Conservation (phyloP, 2,888 invertebrate genomes). For the Yponomeuta malinellus region DNA sequence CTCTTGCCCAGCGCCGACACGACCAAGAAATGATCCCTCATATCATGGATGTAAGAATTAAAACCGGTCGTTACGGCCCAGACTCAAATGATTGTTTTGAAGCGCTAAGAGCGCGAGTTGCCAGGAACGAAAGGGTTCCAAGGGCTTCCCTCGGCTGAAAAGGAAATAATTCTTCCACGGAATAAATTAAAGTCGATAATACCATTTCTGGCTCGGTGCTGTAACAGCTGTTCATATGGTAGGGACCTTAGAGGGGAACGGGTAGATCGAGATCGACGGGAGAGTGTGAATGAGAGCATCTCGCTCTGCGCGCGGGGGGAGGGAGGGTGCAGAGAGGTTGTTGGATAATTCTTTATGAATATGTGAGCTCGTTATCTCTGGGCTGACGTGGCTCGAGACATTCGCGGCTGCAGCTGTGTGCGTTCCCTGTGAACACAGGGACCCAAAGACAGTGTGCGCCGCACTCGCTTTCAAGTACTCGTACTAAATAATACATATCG, state of each 20-base stretch:
- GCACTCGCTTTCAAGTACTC: slow-evolving; percentile 49
- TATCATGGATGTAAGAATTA: slow-evolving; percentile 68
- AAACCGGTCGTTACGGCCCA: slow-evolving; percentile 62
- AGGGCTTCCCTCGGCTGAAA: slow-evolving; percentile 52
- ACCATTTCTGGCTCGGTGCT: slow-evolving; percentile 48
- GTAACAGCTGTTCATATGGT: slow-evolving; percentile 50
- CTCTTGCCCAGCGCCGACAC: slow-evolving; percentile 50
- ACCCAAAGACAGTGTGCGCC: slow-evolving; percentile 34
- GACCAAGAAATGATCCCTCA: slow-evolving; percentile 60
- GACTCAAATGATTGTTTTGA: slow-evolving; percentile 66
- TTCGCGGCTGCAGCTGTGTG: slow-evolving; percentile 44
- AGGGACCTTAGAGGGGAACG: slow-evolving; percentile 61
- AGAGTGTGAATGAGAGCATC: slow-evolving; percentile 74
- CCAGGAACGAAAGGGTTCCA: slow-evolving; percentile 67
- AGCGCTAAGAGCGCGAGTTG: slow-evolving; percentile 46
- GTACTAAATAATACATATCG: slow-evolving; percentile 74
- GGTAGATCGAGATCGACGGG: slow-evolving; percentile 68
- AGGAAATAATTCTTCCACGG: slow-evolving; percentile 72
- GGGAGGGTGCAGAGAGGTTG: slow-evolving; percentile 51
- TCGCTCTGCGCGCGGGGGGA: slow-evolving; percentile 46
- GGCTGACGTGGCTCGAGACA: slow-evolving; percentile 57
- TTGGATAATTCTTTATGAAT: slow-evolving; percentile 75
- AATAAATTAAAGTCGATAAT: slow-evolving; percentile 75
- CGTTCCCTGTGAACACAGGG: slow-evolving; percentile 29
- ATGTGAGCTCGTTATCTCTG: slow-evolving; percentile 72